Percentiles rank a stretch among this genome's conserved stretches.
Conservation (phyloP, 2,888 invertebrate genomes). For the Dioctria linearis region DNA sequence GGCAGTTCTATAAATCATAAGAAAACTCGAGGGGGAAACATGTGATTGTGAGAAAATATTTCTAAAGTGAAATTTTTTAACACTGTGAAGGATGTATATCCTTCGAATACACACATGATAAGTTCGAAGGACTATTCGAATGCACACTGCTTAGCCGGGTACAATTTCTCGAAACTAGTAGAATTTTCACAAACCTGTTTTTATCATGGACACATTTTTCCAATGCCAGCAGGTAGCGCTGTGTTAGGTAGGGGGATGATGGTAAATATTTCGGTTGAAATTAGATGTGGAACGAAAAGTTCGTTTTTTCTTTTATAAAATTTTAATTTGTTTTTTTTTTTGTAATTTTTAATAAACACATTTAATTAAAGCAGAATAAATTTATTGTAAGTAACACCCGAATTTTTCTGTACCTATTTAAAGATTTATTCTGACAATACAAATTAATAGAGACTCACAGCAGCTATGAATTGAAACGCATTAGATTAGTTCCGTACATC, state of each 20-base stretch:
- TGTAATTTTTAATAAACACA: no score
- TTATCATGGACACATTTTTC: slow-evolving; percentile 18
- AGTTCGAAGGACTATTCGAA: background rate
- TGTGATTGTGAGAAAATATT: background rate
- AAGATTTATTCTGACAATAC: no score
- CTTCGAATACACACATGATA: background rate
- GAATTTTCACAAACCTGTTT: slow-evolving; percentile 6
- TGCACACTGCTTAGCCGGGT: background rate
- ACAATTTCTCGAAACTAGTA: background rate
- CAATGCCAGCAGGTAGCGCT: background rate
- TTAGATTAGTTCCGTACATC: no score
- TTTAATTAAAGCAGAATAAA: no score
- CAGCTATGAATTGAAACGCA: no score
- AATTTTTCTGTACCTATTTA: no score
- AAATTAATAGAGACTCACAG: no score
- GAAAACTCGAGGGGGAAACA: background rate
- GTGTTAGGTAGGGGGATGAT: background rate
- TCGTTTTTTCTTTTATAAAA: no score
- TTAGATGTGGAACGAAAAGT: no score
- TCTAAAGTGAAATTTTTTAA: slow-evolving; percentile 7
- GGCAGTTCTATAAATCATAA: background rate
- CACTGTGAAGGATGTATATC: slow-evolving; percentile 2
- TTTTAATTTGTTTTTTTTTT: no score
- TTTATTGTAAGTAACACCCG: no score
- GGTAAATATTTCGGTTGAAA: background rate